phyloP scores from a whole-genome alignment of 1,140 invertebrate genomes.

The Pentalonia nigronervosa region DNA sequence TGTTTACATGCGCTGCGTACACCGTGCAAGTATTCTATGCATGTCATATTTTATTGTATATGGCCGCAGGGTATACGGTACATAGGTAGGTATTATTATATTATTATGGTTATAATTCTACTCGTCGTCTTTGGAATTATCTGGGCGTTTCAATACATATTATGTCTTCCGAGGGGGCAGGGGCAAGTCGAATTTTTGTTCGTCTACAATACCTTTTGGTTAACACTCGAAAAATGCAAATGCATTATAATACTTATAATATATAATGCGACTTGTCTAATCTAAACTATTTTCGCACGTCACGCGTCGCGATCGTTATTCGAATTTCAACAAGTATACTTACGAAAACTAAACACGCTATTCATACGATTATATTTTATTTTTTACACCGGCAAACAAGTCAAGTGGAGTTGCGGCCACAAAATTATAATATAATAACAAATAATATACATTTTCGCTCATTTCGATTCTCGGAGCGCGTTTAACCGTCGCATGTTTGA shows the following conservation, averaged over 20 bases:
- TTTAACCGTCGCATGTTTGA: neutral
- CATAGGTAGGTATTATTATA: neutral
- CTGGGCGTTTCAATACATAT: neutral
- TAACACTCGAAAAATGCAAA: neutral
- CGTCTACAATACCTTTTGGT: neutral
- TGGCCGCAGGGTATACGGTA: neutral
- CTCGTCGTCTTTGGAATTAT: neutral
- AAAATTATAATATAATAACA: neutral
- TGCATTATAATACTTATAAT: neutral
- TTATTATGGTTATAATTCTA: too few relatives aligned
- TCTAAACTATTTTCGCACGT: neutral
- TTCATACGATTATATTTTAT: neutral
- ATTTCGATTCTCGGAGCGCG: neutral
- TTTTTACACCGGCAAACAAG: neutral
- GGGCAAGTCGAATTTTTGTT: neutral
- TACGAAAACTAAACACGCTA: neutral
- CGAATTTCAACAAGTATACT: neutral
- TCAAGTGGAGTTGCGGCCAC: neutral
- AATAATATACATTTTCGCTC: neutral
- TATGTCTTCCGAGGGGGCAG: neutral
- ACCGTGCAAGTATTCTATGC: neutral
- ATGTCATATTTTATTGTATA: neutral
- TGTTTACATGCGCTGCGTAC: slow-evolving; percentile 6
- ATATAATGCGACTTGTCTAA: too few relatives aligned
- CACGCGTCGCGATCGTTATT: neutral